A percentile compares a stretch with the other conserved stretches of the same genome.
These are phyloP conservation scores for Xylocopa sonorina DNA, from an alignment of 1,140 invertebrate species.

Conservation along the genomic window DNA sequence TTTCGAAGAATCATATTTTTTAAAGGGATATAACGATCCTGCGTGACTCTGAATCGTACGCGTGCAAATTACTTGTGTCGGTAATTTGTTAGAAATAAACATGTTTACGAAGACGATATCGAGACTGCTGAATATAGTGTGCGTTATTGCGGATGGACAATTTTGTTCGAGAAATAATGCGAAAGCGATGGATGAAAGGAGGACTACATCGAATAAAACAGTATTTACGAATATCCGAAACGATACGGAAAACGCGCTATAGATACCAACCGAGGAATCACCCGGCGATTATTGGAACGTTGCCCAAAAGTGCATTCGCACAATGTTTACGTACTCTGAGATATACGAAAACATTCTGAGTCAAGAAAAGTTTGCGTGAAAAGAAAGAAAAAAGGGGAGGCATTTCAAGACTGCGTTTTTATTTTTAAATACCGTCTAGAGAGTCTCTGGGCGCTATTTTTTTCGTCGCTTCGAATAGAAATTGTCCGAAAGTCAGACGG, in stretches of 20 bases:
- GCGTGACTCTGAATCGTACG: too few relatives aligned
- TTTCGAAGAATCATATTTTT: neutral
- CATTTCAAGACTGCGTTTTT: neutral
- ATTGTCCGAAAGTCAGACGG: neutral
- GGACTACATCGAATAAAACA: neutral
- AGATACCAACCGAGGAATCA: constrained; percentile 21
- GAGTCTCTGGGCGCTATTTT: neutral
- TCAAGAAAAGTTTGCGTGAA: neutral
- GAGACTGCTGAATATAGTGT: neutral
- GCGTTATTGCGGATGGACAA: neutral
- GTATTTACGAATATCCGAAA: constrained; percentile 19
- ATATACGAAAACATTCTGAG: constrained; percentile 32
- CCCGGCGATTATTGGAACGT: constrained; percentile 20
- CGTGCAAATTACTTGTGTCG: neutral
- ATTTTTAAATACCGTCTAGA: neutral
- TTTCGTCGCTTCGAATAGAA: too few relatives aligned
- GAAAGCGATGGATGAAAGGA: too few relatives aligned
- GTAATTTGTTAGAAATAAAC: neutral
- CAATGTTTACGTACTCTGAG: constrained; percentile 33
- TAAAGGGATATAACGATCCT: too few relatives aligned
- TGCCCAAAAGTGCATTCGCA: constrained; percentile 53
- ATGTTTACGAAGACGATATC: too few relatives aligned
- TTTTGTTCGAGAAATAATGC: neutral
- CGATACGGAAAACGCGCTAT: constrained; percentile 20
- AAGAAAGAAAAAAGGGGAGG: neutral